Percentiles rank a stretch among this genome's conserved stretches.
phyloP scores from a whole-genome alignment of 2,888 invertebrate genomes.

The Tanytarsus gracilentus region DNA sequence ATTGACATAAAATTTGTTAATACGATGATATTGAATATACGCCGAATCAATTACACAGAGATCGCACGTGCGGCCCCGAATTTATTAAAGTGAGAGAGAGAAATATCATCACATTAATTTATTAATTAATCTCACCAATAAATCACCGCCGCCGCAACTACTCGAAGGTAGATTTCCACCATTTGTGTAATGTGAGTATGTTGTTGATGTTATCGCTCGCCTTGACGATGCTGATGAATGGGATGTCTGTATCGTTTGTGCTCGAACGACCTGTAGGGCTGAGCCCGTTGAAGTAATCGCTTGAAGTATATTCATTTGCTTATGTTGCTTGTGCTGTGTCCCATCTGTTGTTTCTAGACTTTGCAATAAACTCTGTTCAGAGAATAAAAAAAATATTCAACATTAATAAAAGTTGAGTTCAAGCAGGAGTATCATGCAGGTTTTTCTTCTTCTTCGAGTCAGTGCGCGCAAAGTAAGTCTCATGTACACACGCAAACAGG shows the following conservation, averaged over 20 bases:
- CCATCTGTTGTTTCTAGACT: conserved; percentile 44
- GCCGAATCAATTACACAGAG: no score
- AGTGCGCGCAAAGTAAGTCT: no score
- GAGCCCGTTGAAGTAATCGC: conserved; percentile 56
- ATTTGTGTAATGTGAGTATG: conserved; percentile 19
- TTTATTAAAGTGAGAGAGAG: not conserved
- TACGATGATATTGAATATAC: no score
- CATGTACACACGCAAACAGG: no score
- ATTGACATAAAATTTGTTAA: no score
- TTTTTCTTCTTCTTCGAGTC: no score
- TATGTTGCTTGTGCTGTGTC: conserved; percentile 42
- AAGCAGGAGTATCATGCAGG: not conserved
- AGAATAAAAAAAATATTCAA: conserved; percentile 30
- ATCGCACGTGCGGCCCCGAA: no score
- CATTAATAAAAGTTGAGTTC: no score
- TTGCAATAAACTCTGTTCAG: conserved; percentile 42
- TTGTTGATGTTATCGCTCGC: conserved; percentile 31
- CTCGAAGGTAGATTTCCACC: not conserved
- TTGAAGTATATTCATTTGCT: conserved; percentile 59
- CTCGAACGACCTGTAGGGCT: conserved; percentile 61
- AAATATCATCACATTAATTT: not conserved
- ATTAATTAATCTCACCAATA: conserved; percentile 24
- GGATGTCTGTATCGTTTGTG: conserved; percentile 45
- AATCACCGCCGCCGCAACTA: conserved; percentile 2
- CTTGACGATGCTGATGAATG: conserved; percentile 38